A percentile compares a stretch with the other conserved stretches of the same genome.
Conservation (phyloP, 2,797 vertebrate genomes). For the Dermochelys coriacea region DNA sequence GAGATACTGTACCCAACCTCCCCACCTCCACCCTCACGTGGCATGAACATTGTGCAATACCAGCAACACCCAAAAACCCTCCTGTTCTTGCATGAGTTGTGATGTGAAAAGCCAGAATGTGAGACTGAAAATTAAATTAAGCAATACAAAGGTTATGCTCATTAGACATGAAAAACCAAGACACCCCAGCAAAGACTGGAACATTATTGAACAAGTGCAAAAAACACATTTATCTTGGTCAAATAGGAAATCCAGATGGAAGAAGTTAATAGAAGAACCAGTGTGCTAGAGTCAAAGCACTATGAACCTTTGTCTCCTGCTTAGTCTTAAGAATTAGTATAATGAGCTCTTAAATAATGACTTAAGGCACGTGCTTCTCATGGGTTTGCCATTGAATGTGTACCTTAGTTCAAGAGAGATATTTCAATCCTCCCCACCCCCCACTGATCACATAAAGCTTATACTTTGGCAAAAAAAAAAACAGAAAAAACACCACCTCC, state of each 20-base stretch:
- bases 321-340: neutral
- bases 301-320: neutral
- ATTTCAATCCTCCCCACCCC: neutral
- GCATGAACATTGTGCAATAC: neutral
- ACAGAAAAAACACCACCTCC: neutral
- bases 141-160: neutral
- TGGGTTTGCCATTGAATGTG: neutral
- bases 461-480: neutral
- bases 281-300: neutral
- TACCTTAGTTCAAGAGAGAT: neutral
- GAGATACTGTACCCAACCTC: neutral
- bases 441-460: fast-evolving
- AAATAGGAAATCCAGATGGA: neutral
- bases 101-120: neutral
- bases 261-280: neutral
- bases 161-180: neutral
- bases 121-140: neutral
- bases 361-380: neutral
- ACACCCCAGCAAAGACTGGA: neutral
- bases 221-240: neutral
- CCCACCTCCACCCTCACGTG: fast-evolving
- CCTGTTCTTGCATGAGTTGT: neutral
- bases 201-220: neutral
- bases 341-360: slow-evolving; percentile 31
- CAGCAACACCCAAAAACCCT: neutral